These are phyloP conservation scores for Clarias macrocephalus DNA, from an alignment of 2,113 vertebrate genomes.

Conservation along the genomic window DNA sequence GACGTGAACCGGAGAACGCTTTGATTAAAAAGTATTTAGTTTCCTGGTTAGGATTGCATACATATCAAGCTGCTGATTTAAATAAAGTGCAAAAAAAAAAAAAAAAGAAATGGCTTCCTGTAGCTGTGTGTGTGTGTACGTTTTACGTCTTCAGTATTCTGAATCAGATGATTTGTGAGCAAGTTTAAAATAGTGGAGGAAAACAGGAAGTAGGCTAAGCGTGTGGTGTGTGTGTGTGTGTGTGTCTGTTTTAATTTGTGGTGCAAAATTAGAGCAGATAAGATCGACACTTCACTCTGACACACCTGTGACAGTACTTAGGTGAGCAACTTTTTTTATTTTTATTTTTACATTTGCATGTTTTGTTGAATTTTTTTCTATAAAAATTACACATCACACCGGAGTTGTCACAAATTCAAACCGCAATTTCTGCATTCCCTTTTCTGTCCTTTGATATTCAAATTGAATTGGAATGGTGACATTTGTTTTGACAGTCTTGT, in stretches of 20 bases:
- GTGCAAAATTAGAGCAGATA: not conserved
- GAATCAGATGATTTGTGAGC: not conserved
- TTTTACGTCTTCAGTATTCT: not conserved
- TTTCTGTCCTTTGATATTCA: slow-evolving; percentile 39
- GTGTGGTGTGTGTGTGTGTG: not conserved
- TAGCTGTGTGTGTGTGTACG: not conserved
- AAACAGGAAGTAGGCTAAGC: not conserved
- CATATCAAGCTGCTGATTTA: not conserved
- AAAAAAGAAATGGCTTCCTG: not conserved
- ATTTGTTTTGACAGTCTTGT: slow-evolving; percentile 36
- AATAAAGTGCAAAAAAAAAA: not conserved
- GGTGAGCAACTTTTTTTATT: not conserved
- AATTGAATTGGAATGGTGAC: slow-evolving; percentile 25
- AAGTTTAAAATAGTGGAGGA: not conserved
- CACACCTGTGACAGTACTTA: not conserved
- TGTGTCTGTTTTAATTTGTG: not conserved
- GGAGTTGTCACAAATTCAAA: slow-evolving; percentile 22
- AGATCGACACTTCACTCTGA: not conserved
- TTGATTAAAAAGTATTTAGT: not conserved
- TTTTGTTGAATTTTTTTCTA: slow-evolving; percentile 6
- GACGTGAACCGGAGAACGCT: not conserved
- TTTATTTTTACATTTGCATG: not conserved
- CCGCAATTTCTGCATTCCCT: slow-evolving; percentile 2
- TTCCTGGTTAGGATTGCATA: not conserved
- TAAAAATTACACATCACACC: slow-evolving; percentile 15